Evolutionary conservation across 2,113 vertebrate genomes (phyloP), one percentile per base, ranked within the genome.

Genomic region (Micromys minutus): DNA sequence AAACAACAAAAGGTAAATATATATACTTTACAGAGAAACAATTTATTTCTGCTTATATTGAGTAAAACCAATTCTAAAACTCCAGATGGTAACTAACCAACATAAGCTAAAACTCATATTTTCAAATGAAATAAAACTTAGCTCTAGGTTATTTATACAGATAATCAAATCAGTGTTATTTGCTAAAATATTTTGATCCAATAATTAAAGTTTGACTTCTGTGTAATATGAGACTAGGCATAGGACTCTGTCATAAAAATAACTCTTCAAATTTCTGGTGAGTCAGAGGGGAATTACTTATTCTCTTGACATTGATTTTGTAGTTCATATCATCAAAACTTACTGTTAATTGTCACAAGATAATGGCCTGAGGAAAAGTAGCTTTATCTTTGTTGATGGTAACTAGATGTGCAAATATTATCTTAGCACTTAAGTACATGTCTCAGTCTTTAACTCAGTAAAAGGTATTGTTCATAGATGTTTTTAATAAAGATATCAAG

Each of bases 191-290:
- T 89, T 93, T 89, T 31, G 93, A 89, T n/a, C 36, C 75, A 55
- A 57, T 15, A 47, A 79, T 95, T 93, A 89, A 80, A 94, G 65
- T 69, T 95, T 95, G 77, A 84, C 26, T 52, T 84, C 12, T 83
- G 2, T 91, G 8, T 93, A 83, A 17, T 83, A 22, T 67, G 65
- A 88, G 72, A 93, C 12, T 94, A 7, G 2, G 86, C 47, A 88
- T 5, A 76, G 21, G 22, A 91, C 22, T 52, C 26, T 77, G 42
- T 88, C 50, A 72, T 88, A 90, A 94, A 92, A 96, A 71, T 87
- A 91, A 5, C 90, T 95, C 42, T 34, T 42, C 67, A 93, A 94
- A 77, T 96, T 89, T 88, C 45, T 69, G 47, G n/a, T 94, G 31
- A 89, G 87, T 94, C 74, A 81, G 24, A 42, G 61, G 29, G 12